Percentiles rank a stretch among this genome's conserved stretches.
Conservation (phyloP, 2,888 invertebrate genomes). For the Scaptomyza parva region DNA sequence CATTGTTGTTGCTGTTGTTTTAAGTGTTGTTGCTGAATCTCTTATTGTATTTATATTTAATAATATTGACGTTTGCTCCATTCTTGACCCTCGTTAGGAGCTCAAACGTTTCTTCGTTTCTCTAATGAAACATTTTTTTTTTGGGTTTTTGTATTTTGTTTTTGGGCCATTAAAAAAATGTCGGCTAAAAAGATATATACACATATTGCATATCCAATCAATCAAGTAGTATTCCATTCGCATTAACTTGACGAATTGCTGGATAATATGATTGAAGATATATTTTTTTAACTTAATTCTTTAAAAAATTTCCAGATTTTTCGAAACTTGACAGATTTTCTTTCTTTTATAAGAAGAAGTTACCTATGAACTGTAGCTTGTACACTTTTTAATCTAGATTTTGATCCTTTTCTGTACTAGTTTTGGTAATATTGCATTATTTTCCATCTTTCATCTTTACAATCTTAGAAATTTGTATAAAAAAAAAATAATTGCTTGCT, state of each 20-base stretch:
- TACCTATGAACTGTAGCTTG: no score
- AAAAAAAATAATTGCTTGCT: no score
- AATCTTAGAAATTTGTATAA: no score
- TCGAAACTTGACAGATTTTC: no score
- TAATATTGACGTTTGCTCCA: conserved; percentile 69
- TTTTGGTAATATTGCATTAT: no score
- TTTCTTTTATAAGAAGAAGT: no score
- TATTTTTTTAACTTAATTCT: neutral
- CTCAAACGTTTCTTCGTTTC: conserved; percentile 21
- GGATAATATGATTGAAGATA: neutral
- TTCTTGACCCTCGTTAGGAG: conserved; percentile 77
- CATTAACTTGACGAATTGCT: neutral
- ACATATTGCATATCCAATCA: neutral
- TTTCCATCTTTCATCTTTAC: no score
- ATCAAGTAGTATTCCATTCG: neutral
- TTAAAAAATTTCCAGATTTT: no score
- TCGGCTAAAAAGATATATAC: neutral
- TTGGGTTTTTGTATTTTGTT: conserved; percentile 32
- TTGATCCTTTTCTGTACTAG: no score
- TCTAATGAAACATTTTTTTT: conserved; percentile 33
- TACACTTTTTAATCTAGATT: no score
- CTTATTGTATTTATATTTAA: conserved; percentile 62
- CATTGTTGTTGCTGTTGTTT: conserved; percentile 21
- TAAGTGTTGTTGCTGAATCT: conserved; percentile 23
- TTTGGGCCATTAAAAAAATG: neutral